Percentiles rank a stretch among this genome's conserved stretches.
These are phyloP conservation scores for Iguana delicatissima DNA, from an alignment of 2,797 vertebrate genomes.

Conservation along the genomic window DNA sequence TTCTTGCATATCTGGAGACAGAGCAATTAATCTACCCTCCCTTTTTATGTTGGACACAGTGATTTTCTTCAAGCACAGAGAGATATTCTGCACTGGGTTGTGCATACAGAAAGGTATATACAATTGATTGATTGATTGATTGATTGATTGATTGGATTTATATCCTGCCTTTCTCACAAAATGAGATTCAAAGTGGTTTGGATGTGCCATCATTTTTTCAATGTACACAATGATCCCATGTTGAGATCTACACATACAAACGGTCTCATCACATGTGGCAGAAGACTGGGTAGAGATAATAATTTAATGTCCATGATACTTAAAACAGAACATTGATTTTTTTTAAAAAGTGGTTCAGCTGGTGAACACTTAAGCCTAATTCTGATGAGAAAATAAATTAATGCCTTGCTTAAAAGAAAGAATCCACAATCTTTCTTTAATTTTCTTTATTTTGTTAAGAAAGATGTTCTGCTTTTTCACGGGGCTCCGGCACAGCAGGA, in stretches of 20 bases:
- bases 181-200: too few relatives aligned
- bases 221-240: neutral
- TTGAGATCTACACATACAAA: neutral
- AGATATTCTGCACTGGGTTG: neutral
- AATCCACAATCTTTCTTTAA: slow-evolving; percentile 12
- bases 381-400: neutral
- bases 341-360: neutral
- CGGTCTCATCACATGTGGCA: neutral
- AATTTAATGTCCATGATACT: neutral
- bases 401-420: slow-evolving; percentile 28
- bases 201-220: neutral
- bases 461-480: slow-evolving; percentile 55
- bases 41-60: neutral
- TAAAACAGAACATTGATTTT: neutral
- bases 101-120: neutral
- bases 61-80: neutral
- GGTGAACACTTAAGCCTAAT: slow-evolving; percentile 27
- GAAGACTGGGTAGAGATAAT: neutral
- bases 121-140: too few relatives aligned
- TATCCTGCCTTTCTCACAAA: too few relatives aligned
- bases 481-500: slow-evolving; percentile 50
- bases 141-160: too few relatives aligned
- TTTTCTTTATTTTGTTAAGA: slow-evolving; percentile 38
- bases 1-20: neutral
- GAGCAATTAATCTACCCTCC: neutral